A percentile compares a stretch with the other conserved stretches of the same genome.
These are phyloP conservation scores for Azorinus chamasolen DNA, from an alignment of 2,888 invertebrate genomes.

Conservation along the genomic window DNA sequence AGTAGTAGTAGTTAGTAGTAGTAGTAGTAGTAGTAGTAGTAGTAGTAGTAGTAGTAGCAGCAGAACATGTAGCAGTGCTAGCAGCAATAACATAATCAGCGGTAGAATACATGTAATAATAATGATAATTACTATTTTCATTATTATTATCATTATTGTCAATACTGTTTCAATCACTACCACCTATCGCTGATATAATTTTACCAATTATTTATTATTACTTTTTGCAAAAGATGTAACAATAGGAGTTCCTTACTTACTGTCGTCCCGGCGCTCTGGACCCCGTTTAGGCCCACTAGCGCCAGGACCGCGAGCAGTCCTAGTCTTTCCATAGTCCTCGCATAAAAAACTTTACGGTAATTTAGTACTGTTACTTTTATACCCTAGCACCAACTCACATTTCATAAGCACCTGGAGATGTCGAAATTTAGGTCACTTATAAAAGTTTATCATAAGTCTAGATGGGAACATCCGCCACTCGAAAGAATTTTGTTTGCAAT, in stretches of 20 bases:
- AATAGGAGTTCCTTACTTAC: conserved; percentile 20
- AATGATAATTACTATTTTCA: no score
- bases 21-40: neutral
- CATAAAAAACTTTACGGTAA: conserved; percentile 10
- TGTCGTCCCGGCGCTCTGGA: conserved; percentile 69
- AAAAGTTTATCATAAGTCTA: conserved; percentile 23
- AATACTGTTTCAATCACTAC: no score
- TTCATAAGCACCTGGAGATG: conserved; percentile 34
- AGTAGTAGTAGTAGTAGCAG: neutral
- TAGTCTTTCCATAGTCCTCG: conserved; percentile 42
- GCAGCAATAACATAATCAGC: no score
- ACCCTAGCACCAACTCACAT: conserved; percentile 22
- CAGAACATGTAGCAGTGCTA: neutral
- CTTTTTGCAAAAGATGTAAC: no score
- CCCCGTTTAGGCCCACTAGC: conserved; percentile 62
- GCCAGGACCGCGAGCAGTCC: conserved; percentile 57
- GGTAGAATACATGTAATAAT: no score
- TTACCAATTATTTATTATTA: no score
- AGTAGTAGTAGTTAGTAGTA: no score
- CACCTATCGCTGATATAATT: no score
- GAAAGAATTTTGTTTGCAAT: conserved; percentile 44
- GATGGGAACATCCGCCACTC: conserved; percentile 31
- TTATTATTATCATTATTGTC: no score
- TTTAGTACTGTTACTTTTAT: conserved; percentile 49
- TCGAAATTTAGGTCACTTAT: conserved; percentile 48